Base-by-base conservation (phyloP, 37 sponge, comb jelly and placozoan genomes). In the Geodia barretti region DNA sequence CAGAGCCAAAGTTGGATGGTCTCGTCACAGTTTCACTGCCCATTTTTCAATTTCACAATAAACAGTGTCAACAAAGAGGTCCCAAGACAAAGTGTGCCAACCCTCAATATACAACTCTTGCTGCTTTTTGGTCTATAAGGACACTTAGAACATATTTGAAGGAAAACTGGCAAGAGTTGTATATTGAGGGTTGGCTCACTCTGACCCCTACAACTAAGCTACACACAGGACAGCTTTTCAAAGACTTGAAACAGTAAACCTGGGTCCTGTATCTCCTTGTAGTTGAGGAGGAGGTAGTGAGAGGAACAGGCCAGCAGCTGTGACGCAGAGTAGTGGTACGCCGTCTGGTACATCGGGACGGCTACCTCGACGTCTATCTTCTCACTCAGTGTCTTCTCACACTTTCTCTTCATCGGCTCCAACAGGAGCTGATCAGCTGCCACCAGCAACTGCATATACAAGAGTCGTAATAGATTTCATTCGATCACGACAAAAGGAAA, bases 311-410 rank as follows among this genome's bases (percentile, higher is more conserved):
- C 73, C 19, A 87, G 81, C 2, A 92, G 79, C 14, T 28, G 64
- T 36, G 81, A 70, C 21, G 92, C 35, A 39, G 62, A 63, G 72
- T 75, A 78, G 33, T 41, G 62, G 59, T 36, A 42, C 14, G 88
- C 92, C 34, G 83, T 88, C 38, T 74, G 41, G 65, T 83, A 92
- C 31, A 92, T 68, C 1, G 92, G 88, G 3, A 92, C 80, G 2
- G 77, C 92, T 66, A 93, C 94, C 94, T 93, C 94, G 7, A 29
- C 38, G 42, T 89, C 90, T 62, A 93, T 82, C 79, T 86, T 89
- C 8, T 85, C 90, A 63, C 83, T 78, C 40, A 93, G 90, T 0
- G 74, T 24, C 9, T 47, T 38, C 60, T 93, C 90, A 74, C 94
- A 93, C 75, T 93, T 89, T 24, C 24, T 32, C 58, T 73, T 89